A percentile compares a stretch with the other conserved stretches of the same genome.
These are phyloP conservation scores for Campoplex capitator DNA, from an alignment of 2,888 invertebrate species.

Conservation along the genomic window DNA sequence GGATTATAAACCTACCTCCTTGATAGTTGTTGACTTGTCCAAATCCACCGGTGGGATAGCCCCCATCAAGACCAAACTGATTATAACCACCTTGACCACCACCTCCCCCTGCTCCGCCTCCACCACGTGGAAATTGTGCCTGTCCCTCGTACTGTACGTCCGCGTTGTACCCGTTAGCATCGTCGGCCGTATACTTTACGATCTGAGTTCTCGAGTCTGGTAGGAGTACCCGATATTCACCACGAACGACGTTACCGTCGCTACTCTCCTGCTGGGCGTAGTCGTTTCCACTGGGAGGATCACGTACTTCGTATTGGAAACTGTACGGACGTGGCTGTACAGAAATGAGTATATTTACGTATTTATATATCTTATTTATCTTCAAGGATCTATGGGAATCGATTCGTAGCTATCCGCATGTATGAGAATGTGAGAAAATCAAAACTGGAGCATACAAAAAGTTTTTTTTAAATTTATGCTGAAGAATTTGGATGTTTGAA, in stretches of 20 bases:
- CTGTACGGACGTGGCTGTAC: slow-evolving; percentile 89
- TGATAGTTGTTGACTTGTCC: slow-evolving; percentile 68
- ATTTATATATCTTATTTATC: not conserved
- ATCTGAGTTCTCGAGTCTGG: slow-evolving; percentile 95
- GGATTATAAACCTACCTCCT: slow-evolving; percentile 63
- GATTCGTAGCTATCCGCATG: not conserved
- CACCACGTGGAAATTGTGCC: slow-evolving; percentile 81
- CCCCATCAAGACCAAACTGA: slow-evolving; percentile 67
- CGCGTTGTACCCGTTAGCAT: slow-evolving; percentile 95
- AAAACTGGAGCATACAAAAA: not conserved
- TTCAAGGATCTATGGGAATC: not conserved
- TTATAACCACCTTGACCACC: slow-evolving; percentile 64
- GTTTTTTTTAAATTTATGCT: not conserved
- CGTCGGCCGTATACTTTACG: slow-evolving; percentile 93
- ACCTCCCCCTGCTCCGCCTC: slow-evolving; percentile 56
- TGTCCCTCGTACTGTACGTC: slow-evolving; percentile 89
- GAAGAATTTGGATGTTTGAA: not conserved
- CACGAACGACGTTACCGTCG: slow-evolving; percentile 93
- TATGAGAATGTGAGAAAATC: not conserved
- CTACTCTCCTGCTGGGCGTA: slow-evolving; percentile 94
- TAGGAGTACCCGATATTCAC: slow-evolving; percentile 93
- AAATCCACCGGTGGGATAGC: slow-evolving; percentile 71
- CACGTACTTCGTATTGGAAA: slow-evolving; percentile 94
- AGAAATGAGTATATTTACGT: slow-evolving; percentile 9
- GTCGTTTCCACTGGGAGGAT: slow-evolving; percentile 91